Evolutionary conservation across 35 echinoderm and acorn worm genomes (phyloP).

Genomic region (Hemicentrotus pulcherrimus): DNA sequence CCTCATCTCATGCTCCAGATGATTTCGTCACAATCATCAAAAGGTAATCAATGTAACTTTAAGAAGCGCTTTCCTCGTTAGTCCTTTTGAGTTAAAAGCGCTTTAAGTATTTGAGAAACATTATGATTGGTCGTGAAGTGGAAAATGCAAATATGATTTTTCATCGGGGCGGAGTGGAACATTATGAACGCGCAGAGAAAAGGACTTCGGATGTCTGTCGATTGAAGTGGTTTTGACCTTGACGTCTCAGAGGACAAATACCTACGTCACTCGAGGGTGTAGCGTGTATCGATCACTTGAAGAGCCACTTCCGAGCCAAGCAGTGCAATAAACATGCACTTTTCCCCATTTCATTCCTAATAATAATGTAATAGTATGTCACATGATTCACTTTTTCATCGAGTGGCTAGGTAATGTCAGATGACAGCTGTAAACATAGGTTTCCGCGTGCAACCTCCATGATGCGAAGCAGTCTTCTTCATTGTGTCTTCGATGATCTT

Average conservation of each 20-base stretch:
- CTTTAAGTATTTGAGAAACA: neutral
- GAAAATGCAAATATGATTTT: neutral
- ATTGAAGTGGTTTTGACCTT: neutral
- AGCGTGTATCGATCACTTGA: neutral
- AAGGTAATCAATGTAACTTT: neutral
- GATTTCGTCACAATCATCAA: neutral
- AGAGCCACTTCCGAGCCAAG: neutral
- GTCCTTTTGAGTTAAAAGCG: neutral
- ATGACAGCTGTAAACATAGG: conserved; percentile 17
- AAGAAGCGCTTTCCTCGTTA: too few species aligned
- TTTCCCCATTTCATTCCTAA: neutral
- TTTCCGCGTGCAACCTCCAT: neutral
- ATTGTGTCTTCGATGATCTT: neutral
- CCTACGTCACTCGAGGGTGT: neutral
- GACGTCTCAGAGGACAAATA: neutral
- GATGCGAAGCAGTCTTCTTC: neutral
- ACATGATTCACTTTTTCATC: neutral
- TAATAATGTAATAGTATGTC: conserved; percentile 4
- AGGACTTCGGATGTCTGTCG: neutral
- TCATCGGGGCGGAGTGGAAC: neutral
- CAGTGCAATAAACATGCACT: conserved; percentile 3
- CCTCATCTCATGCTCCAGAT: neutral
- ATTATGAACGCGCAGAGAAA: neutral
- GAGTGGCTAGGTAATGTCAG: conserved; percentile 9
- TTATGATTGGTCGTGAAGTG: neutral